These are phyloP conservation scores for Paramuricea clavata DNA, from an alignment of 92 coral and sea anemone species.

Conservation along the genomic window DNA sequence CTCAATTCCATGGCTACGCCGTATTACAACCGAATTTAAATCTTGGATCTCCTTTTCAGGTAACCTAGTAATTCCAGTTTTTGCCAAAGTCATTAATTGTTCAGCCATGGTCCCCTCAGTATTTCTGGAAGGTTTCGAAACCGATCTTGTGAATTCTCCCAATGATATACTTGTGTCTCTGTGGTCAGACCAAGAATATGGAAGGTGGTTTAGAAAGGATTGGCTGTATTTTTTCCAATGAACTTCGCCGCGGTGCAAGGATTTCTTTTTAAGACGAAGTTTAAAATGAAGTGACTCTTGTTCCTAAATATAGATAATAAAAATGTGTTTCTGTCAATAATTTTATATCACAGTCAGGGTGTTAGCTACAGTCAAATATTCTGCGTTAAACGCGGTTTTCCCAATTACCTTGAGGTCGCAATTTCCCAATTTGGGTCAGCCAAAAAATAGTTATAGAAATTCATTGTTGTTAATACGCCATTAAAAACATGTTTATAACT, in stretches of 20 bases:
- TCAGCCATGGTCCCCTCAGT: background rate
- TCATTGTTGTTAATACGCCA: too few relatives aligned
- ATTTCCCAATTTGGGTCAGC: too few relatives aligned
- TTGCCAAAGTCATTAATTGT: constrained; percentile 21
- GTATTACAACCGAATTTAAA: constrained; percentile 78
- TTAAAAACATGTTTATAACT: too few relatives aligned
- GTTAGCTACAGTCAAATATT: too few relatives aligned
- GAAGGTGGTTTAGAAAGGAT: constrained; percentile 77
- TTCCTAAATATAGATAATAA: constrained; percentile 46
- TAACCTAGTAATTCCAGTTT: background rate
- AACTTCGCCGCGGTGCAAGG: constrained; percentile 84
- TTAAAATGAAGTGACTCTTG: constrained; percentile 83
- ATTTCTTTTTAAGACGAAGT: constrained; percentile 82
- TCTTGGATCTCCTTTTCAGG: background rate
- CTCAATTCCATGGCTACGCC: constrained; percentile 78
- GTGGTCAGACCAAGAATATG: constrained; percentile 85
- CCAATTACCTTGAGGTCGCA: too few relatives aligned
- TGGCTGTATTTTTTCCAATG: constrained; percentile 85
- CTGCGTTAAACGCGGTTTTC: too few relatives aligned
- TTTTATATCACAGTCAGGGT: too few relatives aligned
- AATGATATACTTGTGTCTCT: constrained; percentile 66
- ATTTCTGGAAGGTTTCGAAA: constrained; percentile 6
- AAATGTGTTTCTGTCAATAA: too few relatives aligned
- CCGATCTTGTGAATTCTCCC: constrained; percentile 70
- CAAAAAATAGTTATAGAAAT: too few relatives aligned